Evolutionary conservation across 1,140 invertebrate genomes (phyloP).

Genomic region (Musca domestica): DNA sequence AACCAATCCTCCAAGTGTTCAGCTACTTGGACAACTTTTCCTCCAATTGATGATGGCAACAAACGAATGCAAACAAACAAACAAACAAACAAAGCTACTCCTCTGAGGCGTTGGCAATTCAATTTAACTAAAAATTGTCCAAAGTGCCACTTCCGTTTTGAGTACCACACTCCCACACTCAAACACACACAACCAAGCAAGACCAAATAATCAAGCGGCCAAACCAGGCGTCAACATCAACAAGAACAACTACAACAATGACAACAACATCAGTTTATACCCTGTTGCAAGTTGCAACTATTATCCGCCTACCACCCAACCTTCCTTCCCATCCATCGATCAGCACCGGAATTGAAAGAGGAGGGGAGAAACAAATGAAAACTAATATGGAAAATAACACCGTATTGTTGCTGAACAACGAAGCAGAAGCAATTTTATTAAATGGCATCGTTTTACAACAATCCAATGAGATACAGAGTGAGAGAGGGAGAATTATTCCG

Average conservation of each 20-base stretch:
- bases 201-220: no score
- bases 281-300: no score
- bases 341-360: neutral
- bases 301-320: no score
- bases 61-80: no score
- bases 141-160: slow-evolving; percentile 17
- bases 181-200: neutral
- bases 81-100: no score
- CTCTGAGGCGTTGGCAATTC: slow-evolving; percentile 2
- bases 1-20: no score
- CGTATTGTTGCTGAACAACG: slow-evolving; percentile 2
- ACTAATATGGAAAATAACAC: slow-evolving; percentile 14
- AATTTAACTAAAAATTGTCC: slow-evolving; percentile 19
- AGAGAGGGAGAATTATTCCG: neutral
- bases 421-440: slow-evolving; percentile 20
- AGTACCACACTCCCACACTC: neutral
- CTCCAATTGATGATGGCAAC: no score
- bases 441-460: slow-evolving; percentile 18
- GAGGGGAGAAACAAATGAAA: neutral
- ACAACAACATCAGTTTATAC: no score
- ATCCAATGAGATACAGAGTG: neutral
- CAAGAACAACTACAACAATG: no score
- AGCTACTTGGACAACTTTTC: no score
- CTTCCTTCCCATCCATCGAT: neutral
- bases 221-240: no score